Percentiles rank a stretch among this genome's conserved stretches.
These are phyloP conservation scores for Semnornis frantzii DNA, from an alignment of 2,113 vertebrate genomes.

Conservation along the genomic window DNA sequence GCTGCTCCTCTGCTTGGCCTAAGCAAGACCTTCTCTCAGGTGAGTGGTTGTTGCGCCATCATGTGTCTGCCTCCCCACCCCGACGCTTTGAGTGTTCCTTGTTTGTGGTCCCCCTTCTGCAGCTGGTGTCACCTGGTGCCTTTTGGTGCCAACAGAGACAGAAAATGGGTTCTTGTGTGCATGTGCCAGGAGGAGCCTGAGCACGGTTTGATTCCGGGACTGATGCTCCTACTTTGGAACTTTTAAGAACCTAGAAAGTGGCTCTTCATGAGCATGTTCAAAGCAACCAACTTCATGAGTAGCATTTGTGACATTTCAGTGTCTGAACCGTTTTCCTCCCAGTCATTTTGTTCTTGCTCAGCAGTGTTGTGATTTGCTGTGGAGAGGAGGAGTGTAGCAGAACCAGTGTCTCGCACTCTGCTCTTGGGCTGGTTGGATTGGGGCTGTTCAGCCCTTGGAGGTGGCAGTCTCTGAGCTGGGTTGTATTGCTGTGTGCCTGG, in stretches of 20 bases:
- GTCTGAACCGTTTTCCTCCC: neutral
- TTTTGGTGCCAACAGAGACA: neutral
- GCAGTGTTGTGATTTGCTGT: neutral
- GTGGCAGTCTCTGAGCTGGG: neutral
- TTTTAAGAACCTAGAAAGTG: neutral
- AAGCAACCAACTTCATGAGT: neutral
- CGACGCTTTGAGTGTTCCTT: rapidly evolving
- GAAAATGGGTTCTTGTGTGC: neutral
- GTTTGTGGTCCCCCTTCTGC: neutral
- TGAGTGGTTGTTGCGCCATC: rapidly evolving
- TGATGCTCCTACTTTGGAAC: rapidly evolving
- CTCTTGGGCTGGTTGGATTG: rapidly evolving
- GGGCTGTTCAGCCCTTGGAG: neutral
- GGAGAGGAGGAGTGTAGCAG: neutral
- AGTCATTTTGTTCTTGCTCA: neutral
- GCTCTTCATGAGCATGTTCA: neutral
- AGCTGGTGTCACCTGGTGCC: neutral
- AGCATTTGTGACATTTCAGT: neutral
- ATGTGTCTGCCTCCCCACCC: neutral
- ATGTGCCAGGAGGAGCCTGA: neutral
- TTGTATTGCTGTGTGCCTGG: neutral
- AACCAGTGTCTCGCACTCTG: neutral
- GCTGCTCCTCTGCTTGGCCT: neutral
- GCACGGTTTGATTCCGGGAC: neutral
- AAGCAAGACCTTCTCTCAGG: too few species aligned